These are phyloP conservation scores for Boulengeromyrus knoepffleri DNA, from an alignment of 2,113 vertebrate species.

Conservation along the genomic window DNA sequence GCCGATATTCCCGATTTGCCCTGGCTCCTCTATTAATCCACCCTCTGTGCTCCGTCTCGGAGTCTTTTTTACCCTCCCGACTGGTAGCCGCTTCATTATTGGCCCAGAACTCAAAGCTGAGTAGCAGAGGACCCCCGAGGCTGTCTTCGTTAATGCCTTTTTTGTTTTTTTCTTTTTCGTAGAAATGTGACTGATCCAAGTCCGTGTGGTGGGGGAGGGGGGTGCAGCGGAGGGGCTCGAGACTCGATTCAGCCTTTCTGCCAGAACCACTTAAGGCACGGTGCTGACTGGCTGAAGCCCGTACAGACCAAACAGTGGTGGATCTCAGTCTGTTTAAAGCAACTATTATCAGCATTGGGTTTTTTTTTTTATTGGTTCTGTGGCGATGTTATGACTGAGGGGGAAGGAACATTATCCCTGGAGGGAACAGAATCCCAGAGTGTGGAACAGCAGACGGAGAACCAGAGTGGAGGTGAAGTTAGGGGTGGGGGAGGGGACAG, in stretches of 20 bases:
- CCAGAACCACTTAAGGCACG: neutral
- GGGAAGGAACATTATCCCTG: neutral
- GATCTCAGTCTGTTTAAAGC: neutral
- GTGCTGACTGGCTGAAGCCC: neutral
- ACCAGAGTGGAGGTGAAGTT: neutral
- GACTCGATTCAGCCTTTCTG: neutral
- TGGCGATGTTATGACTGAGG: neutral
- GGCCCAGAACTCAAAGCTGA: neutral
- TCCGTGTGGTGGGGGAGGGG: neutral
- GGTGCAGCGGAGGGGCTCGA: neutral
- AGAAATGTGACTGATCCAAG: neutral
- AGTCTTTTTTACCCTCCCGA: neutral
- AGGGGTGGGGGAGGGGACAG: neutral
- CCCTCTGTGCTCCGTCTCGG: neutral
- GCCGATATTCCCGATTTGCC: neutral
- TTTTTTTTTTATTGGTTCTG: constrained; percentile 6
- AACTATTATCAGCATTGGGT: neutral
- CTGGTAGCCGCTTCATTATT: neutral
- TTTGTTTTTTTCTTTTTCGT: neutral
- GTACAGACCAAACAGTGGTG: neutral
- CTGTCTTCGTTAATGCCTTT: neutral
- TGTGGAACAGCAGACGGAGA: neutral
- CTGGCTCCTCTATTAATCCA: neutral
- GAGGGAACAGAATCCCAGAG: neutral
- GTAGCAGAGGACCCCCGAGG: neutral